A percentile compares a stretch with the other conserved stretches of the same genome.
Evolutionary conservation across 1,140 invertebrate species (phyloP).

Genomic region (Idris sp.): DNA sequence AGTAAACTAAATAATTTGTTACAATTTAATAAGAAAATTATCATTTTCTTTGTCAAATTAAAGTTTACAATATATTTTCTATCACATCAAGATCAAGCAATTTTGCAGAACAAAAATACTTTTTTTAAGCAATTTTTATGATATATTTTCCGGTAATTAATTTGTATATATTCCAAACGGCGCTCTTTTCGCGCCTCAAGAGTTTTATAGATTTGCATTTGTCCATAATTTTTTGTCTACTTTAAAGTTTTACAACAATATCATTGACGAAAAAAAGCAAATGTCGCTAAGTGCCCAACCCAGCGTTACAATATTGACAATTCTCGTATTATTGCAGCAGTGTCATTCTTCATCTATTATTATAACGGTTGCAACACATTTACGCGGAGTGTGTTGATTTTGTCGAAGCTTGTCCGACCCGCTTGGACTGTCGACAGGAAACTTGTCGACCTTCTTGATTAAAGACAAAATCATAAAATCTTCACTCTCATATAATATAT

Average conservation of each 20-base stretch:
- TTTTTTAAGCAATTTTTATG: too few relatives aligned
- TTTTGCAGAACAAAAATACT: too few relatives aligned
- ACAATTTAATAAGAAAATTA: too few relatives aligned
- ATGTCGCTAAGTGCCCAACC: slow-evolving; percentile 30
- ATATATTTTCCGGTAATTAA: too few relatives aligned
- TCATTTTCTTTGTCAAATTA: too few relatives aligned
- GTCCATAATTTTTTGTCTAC: slow-evolving; percentile 12
- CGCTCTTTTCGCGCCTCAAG: slow-evolving; percentile 7
- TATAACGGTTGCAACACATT: slow-evolving; percentile 56
- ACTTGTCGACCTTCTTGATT: slow-evolving; percentile 58
- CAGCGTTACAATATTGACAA: slow-evolving; percentile 49
- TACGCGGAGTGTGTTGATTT: slow-evolving; percentile 43
- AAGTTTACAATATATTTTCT: too few relatives aligned
- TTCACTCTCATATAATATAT: slow-evolving; percentile 9
- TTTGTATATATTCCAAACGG: too few relatives aligned
- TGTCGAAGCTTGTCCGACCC: slow-evolving; percentile 29
- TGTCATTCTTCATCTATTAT: slow-evolving; percentile 52
- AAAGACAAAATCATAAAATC: slow-evolving; percentile 54
- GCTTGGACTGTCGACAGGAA: slow-evolving; percentile 40
- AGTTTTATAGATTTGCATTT: slow-evolving; percentile 12
- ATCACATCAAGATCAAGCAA: too few relatives aligned
- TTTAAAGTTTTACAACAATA: slow-evolving; percentile 29
- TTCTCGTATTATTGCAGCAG: slow-evolving; percentile 30
- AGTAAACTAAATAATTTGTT: too few relatives aligned
- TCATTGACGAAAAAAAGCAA: slow-evolving; percentile 30